Evolutionary conservation across 2,888 invertebrate genomes (phyloP), one percentile per base, ranked within the genome.

Genomic region (Fragum sueziense): DNA sequence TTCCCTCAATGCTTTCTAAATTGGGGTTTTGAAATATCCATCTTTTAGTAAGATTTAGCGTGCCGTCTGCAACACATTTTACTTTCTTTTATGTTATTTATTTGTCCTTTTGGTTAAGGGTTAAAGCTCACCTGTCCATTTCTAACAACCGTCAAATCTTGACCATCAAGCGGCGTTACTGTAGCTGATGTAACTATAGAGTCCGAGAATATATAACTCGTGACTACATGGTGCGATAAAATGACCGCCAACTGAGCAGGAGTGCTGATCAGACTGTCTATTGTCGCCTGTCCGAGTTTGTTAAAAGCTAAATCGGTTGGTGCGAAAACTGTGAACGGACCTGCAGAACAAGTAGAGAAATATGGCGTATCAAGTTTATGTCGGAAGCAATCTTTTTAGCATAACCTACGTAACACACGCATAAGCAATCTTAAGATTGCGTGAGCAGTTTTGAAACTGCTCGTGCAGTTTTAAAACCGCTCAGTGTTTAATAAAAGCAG

Each of bases 311-410:
- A 62, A 67, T 88, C 80, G 25, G 85, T 82, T 0, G 87, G 88
- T 2, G 84, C 80, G 37, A 88, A 78, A 1, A 88, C 33, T 2
- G 88, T 88, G 65, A 80, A 84, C 25, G 87, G 86, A 14, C 84
- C 87, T 88, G 79, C 25, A 54, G 29, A 1, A 59, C n/a, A 57
- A 17, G 14, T 27, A 65, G 17, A 14, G 17, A 17, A 47, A 14
- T 14, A 47, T 47, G 47, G 47, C 14, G 47, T 11, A 47, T 47
- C n/a, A n/a, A n/a, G n/a, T n/a, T n/a, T n/a, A n/a, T n/a, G n/a
- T n/a, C n/a, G n/a, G n/a, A n/a, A n/a, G n/a, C n/a, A n/a, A n/a
- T n/a, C n/a, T n/a, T n/a, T n/a, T n/a, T n/a, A n/a, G n/a, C n/a
- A n/a, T n/a, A n/a, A n/a, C n/a, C n/a, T n/a, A n/a, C n/a, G n/a